Evolutionary conservation across 2,797 vertebrate species (phyloP), one percentile per base, ranked within the genome.

Genomic region (Eurystomus glaucurus): DNA sequence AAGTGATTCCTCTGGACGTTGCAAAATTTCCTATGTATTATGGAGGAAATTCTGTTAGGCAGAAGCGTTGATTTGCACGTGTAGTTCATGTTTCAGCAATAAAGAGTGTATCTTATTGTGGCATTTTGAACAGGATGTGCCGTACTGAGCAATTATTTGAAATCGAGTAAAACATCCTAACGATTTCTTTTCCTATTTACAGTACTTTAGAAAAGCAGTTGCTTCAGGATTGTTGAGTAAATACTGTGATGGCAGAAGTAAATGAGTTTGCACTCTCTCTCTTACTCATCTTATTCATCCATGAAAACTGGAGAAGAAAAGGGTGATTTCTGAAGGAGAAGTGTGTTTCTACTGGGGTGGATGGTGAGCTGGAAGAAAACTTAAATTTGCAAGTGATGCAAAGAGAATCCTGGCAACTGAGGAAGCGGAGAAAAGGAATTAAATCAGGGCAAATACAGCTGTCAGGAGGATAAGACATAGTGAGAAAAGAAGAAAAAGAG

Each of bases 1-100:
- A 85, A 78, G 26, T 46, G 50, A 71, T 79, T 95, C 88, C 92
- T 91, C 76, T 69, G 61, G 46, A 91, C 60, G 41, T 85, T 89
- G 69, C 8, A 6, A 97, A 72, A 94, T 94, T 74, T 50, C 80
- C 41, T 55, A 2, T 19, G 25, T 55, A 13, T 82, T 88, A 10
- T 13, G 76, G 33, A 89, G 87, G 75, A 94, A 79, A 95, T 78
- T 58, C 54, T 74, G 39, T 83, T n/a, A 15, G 50, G 83, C 39
- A 29, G 37, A 60, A 83, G 64, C 92, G 92, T 45, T 70, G 79
- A 87, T 84, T 90, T 82, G 58, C 58, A 46, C 8, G 0, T 35
- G 68, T 60, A 65, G 64, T 43, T 79, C 0, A 1, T 12, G 39
- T 88, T 84, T 90, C 70, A 92, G 75, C 66, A 76, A 50, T 37